Conservation (phyloP, 2,797 vertebrate species). For the Darevskia mixta region DNA sequence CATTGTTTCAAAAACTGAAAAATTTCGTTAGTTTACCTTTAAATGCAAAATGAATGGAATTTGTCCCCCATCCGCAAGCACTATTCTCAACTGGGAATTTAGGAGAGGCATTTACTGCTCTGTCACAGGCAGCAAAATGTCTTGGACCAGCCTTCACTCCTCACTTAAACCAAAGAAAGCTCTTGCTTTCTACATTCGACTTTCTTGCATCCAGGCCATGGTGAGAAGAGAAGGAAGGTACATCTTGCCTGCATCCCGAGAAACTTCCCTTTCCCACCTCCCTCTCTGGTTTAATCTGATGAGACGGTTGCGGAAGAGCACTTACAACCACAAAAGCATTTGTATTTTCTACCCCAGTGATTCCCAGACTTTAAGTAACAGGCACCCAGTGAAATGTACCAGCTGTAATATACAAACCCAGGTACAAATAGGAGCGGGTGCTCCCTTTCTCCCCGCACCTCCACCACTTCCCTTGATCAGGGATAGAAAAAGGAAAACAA, state of each 20-base stretch:
- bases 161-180: neutral
- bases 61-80: no score
- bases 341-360: conserved; percentile 15
- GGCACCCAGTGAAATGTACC: conserved; percentile 2
- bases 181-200: neutral
- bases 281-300: neutral
- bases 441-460: neutral
- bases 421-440: neutral
- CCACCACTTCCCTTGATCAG: neutral
- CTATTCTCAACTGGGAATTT: no score
- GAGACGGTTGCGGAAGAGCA: neutral
- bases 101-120: no score
- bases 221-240: neutral
- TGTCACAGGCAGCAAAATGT: neutral
- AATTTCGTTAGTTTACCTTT: no score
- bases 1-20: no score
- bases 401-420: neutral
- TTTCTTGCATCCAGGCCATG: neutral
- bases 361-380: neutral
- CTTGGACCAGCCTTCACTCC: neutral
- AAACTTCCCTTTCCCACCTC: neutral
- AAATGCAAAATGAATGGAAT: no score
- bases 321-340: neutral
- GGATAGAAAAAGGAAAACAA: neutral
- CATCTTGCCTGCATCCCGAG: neutral